phyloP scores from a whole-genome alignment of 2,888 invertebrate species.

The Hermaeophaga mercurialis region DNA sequence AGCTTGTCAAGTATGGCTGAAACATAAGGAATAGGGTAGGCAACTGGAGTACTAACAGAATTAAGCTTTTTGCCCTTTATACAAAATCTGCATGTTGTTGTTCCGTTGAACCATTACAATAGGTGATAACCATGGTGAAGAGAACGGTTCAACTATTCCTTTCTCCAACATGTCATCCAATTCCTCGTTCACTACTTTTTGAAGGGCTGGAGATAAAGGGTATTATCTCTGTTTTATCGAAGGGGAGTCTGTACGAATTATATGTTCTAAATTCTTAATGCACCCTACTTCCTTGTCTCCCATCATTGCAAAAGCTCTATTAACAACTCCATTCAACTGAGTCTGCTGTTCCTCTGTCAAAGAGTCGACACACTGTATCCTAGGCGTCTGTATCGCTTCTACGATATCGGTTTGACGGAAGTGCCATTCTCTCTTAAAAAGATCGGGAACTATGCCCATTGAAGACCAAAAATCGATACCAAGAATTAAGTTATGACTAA shows the following conservation, averaged over 20 bases:
- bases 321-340: no score
- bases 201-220: constrained; percentile 29
- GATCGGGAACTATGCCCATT: neutral
- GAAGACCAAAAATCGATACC: neutral
- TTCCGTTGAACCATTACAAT: constrained; percentile 44
- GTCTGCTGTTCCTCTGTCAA: no score
- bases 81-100: no score
- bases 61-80: no score
- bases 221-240: constrained; percentile 35
- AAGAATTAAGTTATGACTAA: neutral
- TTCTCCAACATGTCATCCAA: constrained; percentile 40
- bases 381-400: neutral
- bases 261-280: no score
- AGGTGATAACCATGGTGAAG: constrained; percentile 45
- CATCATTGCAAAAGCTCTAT: no score
- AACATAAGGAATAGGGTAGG: no score
- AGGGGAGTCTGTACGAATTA: no score
- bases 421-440: neutral
- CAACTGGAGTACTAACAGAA: no score
- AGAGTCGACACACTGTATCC: neutral
- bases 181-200: constrained; percentile 32
- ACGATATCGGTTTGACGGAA: neutral
- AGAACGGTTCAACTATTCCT: constrained; percentile 39
- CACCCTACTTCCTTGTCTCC: no score
- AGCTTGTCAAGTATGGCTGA: no score